Evolutionary conservation across 1,140 invertebrate species (phyloP).

Genomic region (Carposina sasakii): DNA sequence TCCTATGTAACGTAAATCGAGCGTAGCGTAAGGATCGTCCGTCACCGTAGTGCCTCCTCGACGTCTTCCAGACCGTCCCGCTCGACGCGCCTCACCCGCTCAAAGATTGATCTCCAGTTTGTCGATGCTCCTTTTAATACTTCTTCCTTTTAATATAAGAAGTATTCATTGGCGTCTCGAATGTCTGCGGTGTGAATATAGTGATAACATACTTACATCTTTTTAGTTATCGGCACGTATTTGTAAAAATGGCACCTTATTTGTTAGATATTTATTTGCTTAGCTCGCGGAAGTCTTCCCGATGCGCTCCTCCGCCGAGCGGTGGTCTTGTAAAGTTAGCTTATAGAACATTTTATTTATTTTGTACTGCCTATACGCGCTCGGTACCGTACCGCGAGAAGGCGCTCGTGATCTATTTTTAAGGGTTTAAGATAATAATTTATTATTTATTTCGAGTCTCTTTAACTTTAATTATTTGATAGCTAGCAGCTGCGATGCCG

Average conservation of each 20-base stretch:
- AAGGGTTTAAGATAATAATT: constrained; percentile 72
- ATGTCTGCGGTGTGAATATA: constrained; percentile 68
- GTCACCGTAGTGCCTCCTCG: constrained; percentile 62
- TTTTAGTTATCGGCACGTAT: constrained; percentile 67
- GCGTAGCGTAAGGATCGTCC: constrained; percentile 61
- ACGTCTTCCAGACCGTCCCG: constrained; percentile 61
- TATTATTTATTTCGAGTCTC: constrained; percentile 73
- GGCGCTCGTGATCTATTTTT: constrained; percentile 72
- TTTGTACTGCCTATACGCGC: constrained; percentile 66
- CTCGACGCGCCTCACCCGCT: constrained; percentile 58
- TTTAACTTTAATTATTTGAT: constrained; percentile 67
- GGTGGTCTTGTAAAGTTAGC: constrained; percentile 71
- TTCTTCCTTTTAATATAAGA: constrained; percentile 59
- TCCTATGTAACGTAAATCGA: constrained; percentile 58
- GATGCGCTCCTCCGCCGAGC: constrained; percentile 67
- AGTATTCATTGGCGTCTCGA: constrained; percentile 66
- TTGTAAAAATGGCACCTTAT: constrained; percentile 70
- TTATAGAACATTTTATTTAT: constrained; percentile 71
- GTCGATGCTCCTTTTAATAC: constrained; percentile 57
- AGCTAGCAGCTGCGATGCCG: constrained; percentile 55
- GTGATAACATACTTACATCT: constrained; percentile 51
- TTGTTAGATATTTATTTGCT: constrained; percentile 64
- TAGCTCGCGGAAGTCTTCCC: constrained; percentile 69
- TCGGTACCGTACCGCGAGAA: constrained; percentile 68
- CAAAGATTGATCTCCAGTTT: constrained; percentile 71